Evolutionary conservation across 2,888 invertebrate genomes (phyloP).

Genomic region (Eledona agricola): DNA sequence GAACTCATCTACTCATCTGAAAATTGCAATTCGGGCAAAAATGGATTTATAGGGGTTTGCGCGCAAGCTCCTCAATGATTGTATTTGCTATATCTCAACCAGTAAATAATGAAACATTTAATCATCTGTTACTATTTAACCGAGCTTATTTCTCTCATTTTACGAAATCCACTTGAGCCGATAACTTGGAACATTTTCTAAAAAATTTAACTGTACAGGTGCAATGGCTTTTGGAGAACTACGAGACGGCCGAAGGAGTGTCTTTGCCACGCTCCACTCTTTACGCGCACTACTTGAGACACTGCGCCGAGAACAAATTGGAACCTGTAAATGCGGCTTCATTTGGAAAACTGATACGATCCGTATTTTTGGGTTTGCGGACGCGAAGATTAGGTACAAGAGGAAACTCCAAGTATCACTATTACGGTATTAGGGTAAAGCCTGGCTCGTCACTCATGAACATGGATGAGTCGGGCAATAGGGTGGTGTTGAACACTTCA

Average conservation of each 20-base stretch:
- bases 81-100: no score
- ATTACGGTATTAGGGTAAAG: slow-evolving; percentile 98
- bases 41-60: no score
- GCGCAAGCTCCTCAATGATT: no score
- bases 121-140: no score
- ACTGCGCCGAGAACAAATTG: slow-evolving; percentile 91
- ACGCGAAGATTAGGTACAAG: slow-evolving; percentile 95
- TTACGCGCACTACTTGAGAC: slow-evolving; percentile 96
- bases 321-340: slow-evolving; percentile 99
- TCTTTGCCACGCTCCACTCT: slow-evolving; percentile 86
- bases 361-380: slow-evolving; percentile 95
- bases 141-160: no score
- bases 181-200: no score
- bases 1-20: no score
- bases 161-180: no score
- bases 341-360: slow-evolving; percentile 98
- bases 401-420: slow-evolving; percentile 99
- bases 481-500: slow-evolving; percentile 53
- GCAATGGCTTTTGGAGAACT: slow-evolving; percentile 97
- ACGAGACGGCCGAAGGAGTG: slow-evolving; percentile 93
- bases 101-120: no score
- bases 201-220: slow-evolving; percentile 71
- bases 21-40: no score
- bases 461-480: slow-evolving; percentile 61
- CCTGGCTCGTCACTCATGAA: slow-evolving; percentile 79